Conservation (phyloP, 2,113 vertebrate genomes). For the Ornithorhynchus anatinus region DNA sequence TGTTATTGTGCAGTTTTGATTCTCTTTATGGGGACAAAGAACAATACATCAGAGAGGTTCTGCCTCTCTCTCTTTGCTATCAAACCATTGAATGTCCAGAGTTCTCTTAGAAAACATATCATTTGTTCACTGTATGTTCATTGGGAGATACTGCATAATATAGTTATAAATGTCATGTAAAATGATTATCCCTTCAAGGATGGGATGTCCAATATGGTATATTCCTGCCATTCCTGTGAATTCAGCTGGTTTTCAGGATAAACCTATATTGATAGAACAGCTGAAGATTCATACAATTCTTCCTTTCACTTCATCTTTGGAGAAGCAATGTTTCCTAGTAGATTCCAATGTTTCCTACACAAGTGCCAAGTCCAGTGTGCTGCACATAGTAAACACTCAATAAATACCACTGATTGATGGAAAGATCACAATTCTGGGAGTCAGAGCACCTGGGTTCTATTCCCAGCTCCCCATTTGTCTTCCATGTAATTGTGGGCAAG, state of each 20-base stretch:
- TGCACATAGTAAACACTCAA: too few relatives aligned
- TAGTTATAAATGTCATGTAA: slow-evolving; percentile 23
- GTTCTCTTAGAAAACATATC: slow-evolving; percentile 16
- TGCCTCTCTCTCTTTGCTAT: slow-evolving; percentile 28
- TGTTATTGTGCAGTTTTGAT: slow-evolving; percentile 38
- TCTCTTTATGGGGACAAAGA: slow-evolving; percentile 23
- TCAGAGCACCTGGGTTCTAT: too few relatives aligned
- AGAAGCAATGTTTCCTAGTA: too few relatives aligned
- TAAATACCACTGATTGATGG: too few relatives aligned
- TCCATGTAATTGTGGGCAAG: too few relatives aligned
- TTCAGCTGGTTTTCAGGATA: not conserved
- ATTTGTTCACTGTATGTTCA: slow-evolving; percentile 23
- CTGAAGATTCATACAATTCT: not conserved
- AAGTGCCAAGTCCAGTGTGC: too few relatives aligned
- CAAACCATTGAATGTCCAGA: slow-evolving; percentile 24
- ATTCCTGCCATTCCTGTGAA: not conserved
- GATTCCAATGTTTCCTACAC: too few relatives aligned
- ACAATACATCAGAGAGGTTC: slow-evolving; percentile 38
- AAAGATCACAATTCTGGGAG: too few relatives aligned
- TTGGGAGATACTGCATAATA: not conserved
- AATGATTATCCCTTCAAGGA: not conserved
- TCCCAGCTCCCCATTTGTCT: too few relatives aligned
- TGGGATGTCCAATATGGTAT: slow-evolving; percentile 1
- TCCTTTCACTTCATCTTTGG: not conserved
- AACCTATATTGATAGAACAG: not conserved